These are phyloP conservation scores for Maconellicoccus hirsutus DNA, from an alignment of 1,140 invertebrate species.

Conservation along the genomic window DNA sequence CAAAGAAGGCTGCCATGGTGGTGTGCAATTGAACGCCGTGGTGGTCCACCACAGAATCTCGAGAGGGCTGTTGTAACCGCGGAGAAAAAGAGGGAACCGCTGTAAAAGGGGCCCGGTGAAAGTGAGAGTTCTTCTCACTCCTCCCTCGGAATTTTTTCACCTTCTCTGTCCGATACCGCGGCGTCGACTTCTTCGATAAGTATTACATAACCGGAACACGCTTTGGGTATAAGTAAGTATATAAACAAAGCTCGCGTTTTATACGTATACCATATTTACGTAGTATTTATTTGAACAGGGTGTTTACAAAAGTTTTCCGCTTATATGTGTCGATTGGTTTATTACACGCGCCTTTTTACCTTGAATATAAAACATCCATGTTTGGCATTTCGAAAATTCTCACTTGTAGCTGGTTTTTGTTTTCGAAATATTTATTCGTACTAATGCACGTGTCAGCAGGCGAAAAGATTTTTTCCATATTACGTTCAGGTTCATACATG, in stretches of 20 bases:
- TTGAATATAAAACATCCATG: too few species aligned
- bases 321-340: background rate
- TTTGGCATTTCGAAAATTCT: too few species aligned
- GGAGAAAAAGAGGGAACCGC: constrained; percentile 8
- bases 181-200: background rate
- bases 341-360: too few species aligned
- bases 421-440: background rate
- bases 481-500: too few species aligned
- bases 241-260: constrained; percentile 3
- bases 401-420: too few species aligned
- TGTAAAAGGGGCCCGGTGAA: background rate
- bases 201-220: background rate
- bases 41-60: constrained; percentile 13
- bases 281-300: background rate
- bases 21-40: constrained; percentile 12
- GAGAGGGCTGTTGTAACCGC: background rate
- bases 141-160: background rate
- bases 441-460: background rate
- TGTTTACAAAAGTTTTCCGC: background rate
- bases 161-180: background rate
- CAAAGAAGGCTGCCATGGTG: background rate
- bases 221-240: background rate
- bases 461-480: too few species aligned
- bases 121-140: constrained; percentile 1
- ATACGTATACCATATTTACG: background rate